Evolutionary conservation across 2,888 invertebrate species (phyloP).

Genomic region (Philopedon plagiatum): DNA sequence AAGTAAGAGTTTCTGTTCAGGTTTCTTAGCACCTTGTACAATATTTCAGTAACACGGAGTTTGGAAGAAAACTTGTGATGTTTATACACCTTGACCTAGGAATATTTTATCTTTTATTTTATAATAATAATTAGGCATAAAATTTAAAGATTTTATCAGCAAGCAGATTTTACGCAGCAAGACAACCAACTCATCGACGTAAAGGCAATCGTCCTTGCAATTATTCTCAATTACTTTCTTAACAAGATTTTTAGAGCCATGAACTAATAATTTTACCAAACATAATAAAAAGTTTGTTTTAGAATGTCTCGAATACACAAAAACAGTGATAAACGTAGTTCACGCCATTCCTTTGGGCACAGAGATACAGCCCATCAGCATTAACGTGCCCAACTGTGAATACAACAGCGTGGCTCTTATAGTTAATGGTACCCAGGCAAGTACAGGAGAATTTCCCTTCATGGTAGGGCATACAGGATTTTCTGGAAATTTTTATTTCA

Average conservation of each 20-base stretch:
- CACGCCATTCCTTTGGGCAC: constrained; percentile 72
- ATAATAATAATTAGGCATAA: too few species aligned
- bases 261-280: background rate
- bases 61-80: too few species aligned
- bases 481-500: too few species aligned
- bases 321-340: constrained; percentile 68
- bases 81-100: too few species aligned
- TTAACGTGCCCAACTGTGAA: constrained; percentile 71
- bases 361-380: constrained; percentile 67
- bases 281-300: constrained; percentile 46
- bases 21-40: too few species aligned
- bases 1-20: constrained; percentile 61
- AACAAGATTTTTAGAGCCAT: background rate
- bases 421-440: constrained; percentile 73
- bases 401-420: constrained; percentile 72
- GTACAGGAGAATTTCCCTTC: constrained; percentile 74
- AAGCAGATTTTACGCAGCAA: background rate
- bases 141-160: background rate
- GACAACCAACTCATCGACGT: background rate
- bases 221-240: background rate
- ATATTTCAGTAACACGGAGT: too few species aligned
- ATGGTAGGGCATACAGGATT: constrained; percentile 69
- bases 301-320: constrained; percentile 75
- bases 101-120: too few species aligned
- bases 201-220: background rate